Conservation (phyloP, 2,888 invertebrate genomes). For the Chymomyza fuscimana region DNA sequence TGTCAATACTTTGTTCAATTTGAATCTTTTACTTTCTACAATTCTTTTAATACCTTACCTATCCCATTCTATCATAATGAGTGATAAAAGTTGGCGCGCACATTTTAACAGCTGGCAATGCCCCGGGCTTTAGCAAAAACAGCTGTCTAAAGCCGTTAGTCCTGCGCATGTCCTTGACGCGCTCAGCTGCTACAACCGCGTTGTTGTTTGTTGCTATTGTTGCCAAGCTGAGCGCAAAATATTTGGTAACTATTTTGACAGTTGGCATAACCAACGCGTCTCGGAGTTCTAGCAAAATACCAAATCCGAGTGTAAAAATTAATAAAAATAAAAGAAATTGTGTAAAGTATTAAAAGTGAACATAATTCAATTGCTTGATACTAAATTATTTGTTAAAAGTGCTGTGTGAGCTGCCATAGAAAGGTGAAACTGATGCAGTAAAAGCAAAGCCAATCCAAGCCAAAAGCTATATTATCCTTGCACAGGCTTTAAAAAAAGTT, state of each 20-base stretch:
- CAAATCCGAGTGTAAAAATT: constrained; percentile 22
- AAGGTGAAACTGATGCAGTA: background rate
- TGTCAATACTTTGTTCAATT: too few species aligned
- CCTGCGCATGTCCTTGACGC: constrained; percentile 60
- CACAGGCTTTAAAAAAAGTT: constrained; percentile 16
- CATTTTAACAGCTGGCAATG: constrained; percentile 28
- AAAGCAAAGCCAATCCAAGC: background rate
- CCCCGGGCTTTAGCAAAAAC: constrained; percentile 16
- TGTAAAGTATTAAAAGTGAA: background rate
- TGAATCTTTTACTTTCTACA: too few species aligned
- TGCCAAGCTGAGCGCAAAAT: constrained; percentile 21
- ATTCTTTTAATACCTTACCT: background rate
- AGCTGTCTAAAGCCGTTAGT: constrained; percentile 38
- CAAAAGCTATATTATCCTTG: background rate
- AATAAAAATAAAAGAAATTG: constrained; percentile 2
- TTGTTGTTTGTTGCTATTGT: constrained; percentile 37
- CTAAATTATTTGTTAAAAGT: constrained; percentile 5
- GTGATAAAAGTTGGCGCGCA: background rate
- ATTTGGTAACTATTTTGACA: constrained; percentile 39
- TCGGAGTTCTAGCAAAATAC: constrained; percentile 14
- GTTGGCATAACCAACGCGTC: constrained; percentile 41
- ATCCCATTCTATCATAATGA: background rate
- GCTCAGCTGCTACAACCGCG: constrained; percentile 44
- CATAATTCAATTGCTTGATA: background rate
- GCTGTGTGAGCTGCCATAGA: background rate